Conservation (phyloP, 2,797 vertebrate species). For the Mus spretus region DNA sequence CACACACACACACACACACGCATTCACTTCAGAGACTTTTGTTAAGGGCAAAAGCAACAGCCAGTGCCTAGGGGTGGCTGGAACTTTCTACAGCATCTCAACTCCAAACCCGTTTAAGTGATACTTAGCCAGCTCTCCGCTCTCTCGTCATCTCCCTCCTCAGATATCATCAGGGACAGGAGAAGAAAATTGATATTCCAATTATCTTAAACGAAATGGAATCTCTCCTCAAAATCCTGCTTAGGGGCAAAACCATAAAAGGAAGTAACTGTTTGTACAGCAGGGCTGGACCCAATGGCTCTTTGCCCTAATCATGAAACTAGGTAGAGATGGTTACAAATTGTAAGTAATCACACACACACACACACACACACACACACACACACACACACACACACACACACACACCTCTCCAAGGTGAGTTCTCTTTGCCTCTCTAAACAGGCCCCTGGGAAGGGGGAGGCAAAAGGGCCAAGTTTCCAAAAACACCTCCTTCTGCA, state of each 20-base stretch:
- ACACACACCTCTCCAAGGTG: neutral
- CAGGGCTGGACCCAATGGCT: accelerated
- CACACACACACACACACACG: too few relatives aligned
- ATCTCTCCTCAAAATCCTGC: slow-evolving; percentile 62
- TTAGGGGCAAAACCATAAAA: slow-evolving; percentile 42
- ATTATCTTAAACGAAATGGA: slow-evolving; percentile 72
- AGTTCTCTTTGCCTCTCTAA: slow-evolving; percentile 38
- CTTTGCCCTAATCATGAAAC: neutral
- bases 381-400: neutral
- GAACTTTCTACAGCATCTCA: neutral
- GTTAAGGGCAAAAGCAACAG: neutral
- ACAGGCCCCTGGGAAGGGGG: neutral
- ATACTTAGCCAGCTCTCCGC: neutral
- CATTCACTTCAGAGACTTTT: neutral
- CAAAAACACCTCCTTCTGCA: neutral
- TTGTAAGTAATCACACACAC: neutral
- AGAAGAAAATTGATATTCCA: slow-evolving; percentile 72
- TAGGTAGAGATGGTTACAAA: neutral
- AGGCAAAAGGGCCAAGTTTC: neutral
- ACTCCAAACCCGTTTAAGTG: slow-evolving; percentile 18
- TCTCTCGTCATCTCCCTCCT: slow-evolving; percentile 1
- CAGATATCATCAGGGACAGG: slow-evolving; percentile 31
- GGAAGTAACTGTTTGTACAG: neutral
- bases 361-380: neutral
- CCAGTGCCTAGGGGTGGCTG: neutral